These are phyloP conservation scores for Drosophila lowei DNA, from an alignment of 1,140 invertebrate species.

Conservation along the genomic window DNA sequence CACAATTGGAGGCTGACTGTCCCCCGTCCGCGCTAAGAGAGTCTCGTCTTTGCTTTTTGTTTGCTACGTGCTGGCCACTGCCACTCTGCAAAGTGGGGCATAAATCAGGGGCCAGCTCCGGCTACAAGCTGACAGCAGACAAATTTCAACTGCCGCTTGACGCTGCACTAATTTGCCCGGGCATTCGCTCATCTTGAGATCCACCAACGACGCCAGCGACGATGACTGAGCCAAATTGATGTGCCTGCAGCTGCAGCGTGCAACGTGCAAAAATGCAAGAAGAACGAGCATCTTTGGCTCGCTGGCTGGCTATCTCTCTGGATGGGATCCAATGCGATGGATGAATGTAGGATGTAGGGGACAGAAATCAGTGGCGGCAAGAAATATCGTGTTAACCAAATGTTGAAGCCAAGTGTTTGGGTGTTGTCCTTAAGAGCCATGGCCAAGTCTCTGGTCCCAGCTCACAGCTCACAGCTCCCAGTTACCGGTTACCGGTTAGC, in stretches of 20 bases:
- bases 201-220: conserved; percentile 19
- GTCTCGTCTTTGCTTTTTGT: conserved; percentile 21
- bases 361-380: conserved; percentile 68
- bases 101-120: conserved; percentile 69
- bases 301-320: no score
- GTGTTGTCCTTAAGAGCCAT: conserved; percentile 58
- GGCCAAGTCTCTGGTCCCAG: conserved; percentile 31
- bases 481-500: background rate
- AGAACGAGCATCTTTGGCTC: background rate
- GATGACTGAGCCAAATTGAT: conserved; percentile 70
- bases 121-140: conserved; percentile 76
- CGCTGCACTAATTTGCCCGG: conserved; percentile 77
- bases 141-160: conserved; percentile 73
- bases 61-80: conserved; percentile 57
- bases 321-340: background rate
- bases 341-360: conserved; percentile 3
- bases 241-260: conserved; percentile 60
- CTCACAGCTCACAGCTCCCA: background rate
- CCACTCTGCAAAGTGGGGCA: conserved; percentile 59
- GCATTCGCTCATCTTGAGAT: conserved; percentile 75
- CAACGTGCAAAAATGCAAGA: conserved; percentile 28
- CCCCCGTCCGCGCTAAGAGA: background rate
- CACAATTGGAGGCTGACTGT: conserved; percentile 57
- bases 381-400: conserved; percentile 76
- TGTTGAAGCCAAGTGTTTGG: conserved; percentile 75